Evolutionary conservation across 2,888 invertebrate genomes (phyloP), one percentile per base, ranked within the genome.

Genomic region (Zootermopsis nevadensis): DNA sequence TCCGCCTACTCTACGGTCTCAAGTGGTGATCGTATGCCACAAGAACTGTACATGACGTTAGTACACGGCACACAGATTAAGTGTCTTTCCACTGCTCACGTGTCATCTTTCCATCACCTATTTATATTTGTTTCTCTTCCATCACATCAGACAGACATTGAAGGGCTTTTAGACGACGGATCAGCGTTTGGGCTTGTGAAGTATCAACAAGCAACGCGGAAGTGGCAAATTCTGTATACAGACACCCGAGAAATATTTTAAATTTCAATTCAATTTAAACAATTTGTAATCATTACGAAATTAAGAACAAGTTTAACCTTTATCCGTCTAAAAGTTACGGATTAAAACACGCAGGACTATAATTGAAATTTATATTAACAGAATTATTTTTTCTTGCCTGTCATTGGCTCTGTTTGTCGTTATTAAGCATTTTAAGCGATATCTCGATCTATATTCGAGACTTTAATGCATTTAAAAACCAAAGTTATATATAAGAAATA

Each of bases 91-190:
- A 15, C n/a, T n/a, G n/a, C 8, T 42, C 38, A 74, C 74, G 33
- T 74, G 12, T 74, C 35, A 22, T 33, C 30, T 33, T 69, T 31
- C 33, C 60, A 27, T 60, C 60, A 27, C 3, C 19, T 31, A 33
- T 31, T 69, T 8, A 22, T 31, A 30, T 69, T 69, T n/a, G n/a
- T 69, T 74, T 74, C 35, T 38, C 74, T 38, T 74, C 38, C 42
- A n/a, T 74, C 74, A 74, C 35, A n/a, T n/a, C n/a, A n/a, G n/a
- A 8, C 74, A 19, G 74, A 33, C 74, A 74, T 60, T 60, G 60
- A 60, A 60, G 60, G 60, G 60, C 27, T 60, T 60, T 60, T 27
- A 27, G 48, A 48, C 60, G 60, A 27, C 48, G n/a, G n/a, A 27
- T 27, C 55, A 55, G 15, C 42, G 42, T 42, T 15, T 15, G 15